These are phyloP conservation scores for Erythrocercus mccallii DNA, from an alignment of 2,113 vertebrate genomes.

Conservation along the genomic window DNA sequence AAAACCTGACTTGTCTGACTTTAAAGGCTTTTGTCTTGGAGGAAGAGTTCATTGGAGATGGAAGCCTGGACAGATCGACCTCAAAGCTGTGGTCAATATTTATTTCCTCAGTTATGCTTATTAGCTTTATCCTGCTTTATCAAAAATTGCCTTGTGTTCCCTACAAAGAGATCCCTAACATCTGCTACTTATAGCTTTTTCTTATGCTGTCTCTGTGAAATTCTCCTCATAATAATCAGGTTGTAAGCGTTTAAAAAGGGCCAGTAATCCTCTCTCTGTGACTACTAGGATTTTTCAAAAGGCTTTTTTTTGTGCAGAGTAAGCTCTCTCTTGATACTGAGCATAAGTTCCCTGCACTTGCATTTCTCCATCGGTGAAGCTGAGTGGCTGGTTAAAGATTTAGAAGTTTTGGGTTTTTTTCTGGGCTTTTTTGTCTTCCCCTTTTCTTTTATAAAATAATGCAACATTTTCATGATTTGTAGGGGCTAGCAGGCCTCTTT, in stretches of 20 bases:
- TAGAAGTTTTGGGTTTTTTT: not conserved
- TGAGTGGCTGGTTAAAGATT: not conserved
- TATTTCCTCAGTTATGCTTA: not conserved
- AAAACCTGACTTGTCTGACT: not conserved
- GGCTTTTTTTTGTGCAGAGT: not conserved
- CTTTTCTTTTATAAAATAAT: not conserved
- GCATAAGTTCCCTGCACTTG: not conserved
- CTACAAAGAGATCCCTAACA: not conserved
- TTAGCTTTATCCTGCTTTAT: not conserved
- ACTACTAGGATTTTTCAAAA: not conserved
- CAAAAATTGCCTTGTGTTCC: not conserved
- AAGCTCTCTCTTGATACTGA: not conserved
- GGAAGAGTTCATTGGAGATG: not conserved
- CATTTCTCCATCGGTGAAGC: not conserved
- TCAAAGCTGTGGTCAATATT: not conserved
- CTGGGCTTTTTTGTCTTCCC: not conserved
- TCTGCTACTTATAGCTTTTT: not conserved
- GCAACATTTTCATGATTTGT: not conserved
- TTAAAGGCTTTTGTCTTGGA: not conserved
- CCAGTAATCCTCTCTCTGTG: not conserved
- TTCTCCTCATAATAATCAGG: not conserved
- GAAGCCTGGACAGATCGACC: not conserved
- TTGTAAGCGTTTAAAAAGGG: not conserved
- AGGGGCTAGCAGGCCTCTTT: not conserved
- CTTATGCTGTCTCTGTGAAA: not conserved